Evolutionary conservation across 2,113 vertebrate genomes (phyloP), one percentile per base, ranked within the genome.

Genomic region (Ifrita kowaldi): DNA sequence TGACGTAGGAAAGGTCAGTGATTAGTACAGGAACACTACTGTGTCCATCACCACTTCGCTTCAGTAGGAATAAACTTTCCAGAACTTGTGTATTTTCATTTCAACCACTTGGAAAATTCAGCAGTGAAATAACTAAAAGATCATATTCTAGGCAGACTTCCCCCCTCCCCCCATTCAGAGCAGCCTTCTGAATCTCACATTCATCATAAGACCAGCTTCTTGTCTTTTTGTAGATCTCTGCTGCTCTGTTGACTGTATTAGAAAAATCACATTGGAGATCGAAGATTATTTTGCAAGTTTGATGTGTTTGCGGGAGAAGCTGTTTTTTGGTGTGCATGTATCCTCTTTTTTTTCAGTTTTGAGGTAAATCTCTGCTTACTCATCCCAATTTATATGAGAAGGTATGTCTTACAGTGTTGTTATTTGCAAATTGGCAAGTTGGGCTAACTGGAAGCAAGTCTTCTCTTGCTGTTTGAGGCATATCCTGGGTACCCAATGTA

Each of bases 401-500:
- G 6, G 9, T 55, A 22, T 42, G 37, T 27, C 18, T 94, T 89
- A 30, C 11, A 20, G 16, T 80, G 62, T 33, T 3, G 1, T n/a
- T 79, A 49, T 20, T 55, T 87, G 70, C 59, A 85, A 71, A 68
- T 56, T 33, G 64, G 6, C n/a, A 53, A 44, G 11, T 30, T 62
- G 55, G 5, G 24, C 65, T 77, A 62, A 69, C 11, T 69, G 41
- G 44, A 27, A 78, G 21, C 35, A 67, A 64, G 16, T 76, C 19
- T 57, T 63, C 14, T 65, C 18, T 79, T 84, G 13, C 37, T 83
- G 16, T 64, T 60, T 46, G 42, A 60, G 35, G 16, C 5, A 4
- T 5, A 21, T 44, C 24, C 57, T 27, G 39, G 9, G 8, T 47
- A 28, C 20, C 49, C 0, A 0, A 6, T 52, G 0, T 41, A 22